Evolutionary conservation across 2,797 vertebrate genomes (phyloP).

Genomic region (Pteropus rufus): DNA sequence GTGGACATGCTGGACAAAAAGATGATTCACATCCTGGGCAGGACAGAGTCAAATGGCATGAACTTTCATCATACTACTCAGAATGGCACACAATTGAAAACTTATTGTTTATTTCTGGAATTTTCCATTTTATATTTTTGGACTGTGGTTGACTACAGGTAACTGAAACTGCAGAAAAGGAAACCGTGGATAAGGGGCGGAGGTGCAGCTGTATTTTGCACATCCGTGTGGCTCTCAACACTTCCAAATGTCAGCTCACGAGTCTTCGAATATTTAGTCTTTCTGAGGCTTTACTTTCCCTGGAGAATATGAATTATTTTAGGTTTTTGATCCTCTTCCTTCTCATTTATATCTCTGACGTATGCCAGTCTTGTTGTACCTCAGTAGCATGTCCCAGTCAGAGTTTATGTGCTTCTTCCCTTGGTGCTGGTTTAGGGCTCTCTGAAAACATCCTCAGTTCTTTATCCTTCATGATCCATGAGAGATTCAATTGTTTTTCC

Average conservation of each 20-base stretch:
- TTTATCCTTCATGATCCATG: neutral
- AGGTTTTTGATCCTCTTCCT: neutral
- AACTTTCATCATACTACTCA: neutral
- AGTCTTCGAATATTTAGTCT: neutral
- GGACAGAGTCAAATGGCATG: neutral
- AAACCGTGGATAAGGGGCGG: neutral
- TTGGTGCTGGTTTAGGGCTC: neutral
- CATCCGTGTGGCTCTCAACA: neutral
- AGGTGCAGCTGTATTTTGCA: neutral
- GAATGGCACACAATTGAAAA: neutral
- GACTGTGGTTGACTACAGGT: neutral
- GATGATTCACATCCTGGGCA: neutral
- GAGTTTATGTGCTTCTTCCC: neutral
- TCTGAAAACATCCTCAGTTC: neutral
- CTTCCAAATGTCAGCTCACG: neutral
- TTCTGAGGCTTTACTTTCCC: neutral
- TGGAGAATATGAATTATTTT: neutral
- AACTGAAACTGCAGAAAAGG: neutral
- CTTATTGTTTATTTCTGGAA: neutral
- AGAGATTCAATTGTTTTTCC: neutral
- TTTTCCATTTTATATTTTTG: neutral
- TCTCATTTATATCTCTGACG: neutral
- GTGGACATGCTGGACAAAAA: neutral
- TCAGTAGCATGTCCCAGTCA: neutral
- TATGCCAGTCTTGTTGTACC: neutral